Evolutionary conservation across 2,888 invertebrate genomes (phyloP).

Genomic region (Catocala fraxini): DNA sequence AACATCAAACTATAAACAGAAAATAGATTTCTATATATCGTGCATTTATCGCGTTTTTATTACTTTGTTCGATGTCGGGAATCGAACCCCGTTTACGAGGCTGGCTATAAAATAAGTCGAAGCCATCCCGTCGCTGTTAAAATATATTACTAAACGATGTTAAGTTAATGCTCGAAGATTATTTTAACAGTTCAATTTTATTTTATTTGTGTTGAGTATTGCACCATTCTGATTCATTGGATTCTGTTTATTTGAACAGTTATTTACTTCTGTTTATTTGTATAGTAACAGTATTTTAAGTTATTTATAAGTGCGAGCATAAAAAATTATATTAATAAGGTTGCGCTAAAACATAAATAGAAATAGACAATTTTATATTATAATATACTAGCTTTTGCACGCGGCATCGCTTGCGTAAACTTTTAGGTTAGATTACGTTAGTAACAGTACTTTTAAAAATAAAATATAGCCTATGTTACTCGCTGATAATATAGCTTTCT

Average conservation of each 20-base stretch:
- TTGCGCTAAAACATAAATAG: too few species aligned
- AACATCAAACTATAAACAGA: slow-evolving; percentile 61
- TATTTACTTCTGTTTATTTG: not conserved
- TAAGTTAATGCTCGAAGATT: slow-evolving; percentile 52
- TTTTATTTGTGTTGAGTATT: slow-evolving; percentile 6
- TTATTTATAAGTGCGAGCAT: not conserved
- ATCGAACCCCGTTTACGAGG: slow-evolving; percentile 76
- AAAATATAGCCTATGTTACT: too few species aligned
- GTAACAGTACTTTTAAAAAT: too few species aligned
- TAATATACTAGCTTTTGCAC: too few species aligned
- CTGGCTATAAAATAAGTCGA: slow-evolving; percentile 68
- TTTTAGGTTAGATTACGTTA: too few species aligned
- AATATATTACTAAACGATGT: slow-evolving; percentile 64
- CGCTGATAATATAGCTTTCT: too few species aligned
- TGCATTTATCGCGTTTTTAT: slow-evolving; percentile 72
- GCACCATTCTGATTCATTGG: not conserved
- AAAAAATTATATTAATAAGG: too few species aligned
- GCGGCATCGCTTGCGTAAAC: too few species aligned
- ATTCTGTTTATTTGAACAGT: not conserved
- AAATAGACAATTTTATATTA: too few species aligned
- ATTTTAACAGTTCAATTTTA: slow-evolving; percentile 29
- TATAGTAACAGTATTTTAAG: not conserved
- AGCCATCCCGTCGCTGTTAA: slow-evolving; percentile 66
- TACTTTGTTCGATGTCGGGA: slow-evolving; percentile 67
- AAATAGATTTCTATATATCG: slow-evolving; percentile 62